Percentiles rank a stretch among this genome's conserved stretches.
phyloP scores from a whole-genome alignment of 2,113 vertebrate species.

The Austrofundulus limnaeus region DNA sequence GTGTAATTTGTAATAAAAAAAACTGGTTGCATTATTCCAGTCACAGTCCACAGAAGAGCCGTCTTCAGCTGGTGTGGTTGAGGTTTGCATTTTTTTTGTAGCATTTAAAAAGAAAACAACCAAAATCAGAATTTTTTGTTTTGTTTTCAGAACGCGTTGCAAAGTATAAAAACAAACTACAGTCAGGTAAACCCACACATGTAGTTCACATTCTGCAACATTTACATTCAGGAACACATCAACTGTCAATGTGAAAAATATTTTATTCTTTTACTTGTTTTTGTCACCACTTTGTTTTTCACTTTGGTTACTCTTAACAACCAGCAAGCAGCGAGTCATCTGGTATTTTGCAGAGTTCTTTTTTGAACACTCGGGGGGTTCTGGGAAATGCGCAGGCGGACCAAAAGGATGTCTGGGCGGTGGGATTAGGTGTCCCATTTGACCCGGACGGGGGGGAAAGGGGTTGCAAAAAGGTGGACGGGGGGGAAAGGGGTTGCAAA shows the following conservation, averaged over 20 bases:
- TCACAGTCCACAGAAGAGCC: background rate
- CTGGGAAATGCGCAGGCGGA: background rate
- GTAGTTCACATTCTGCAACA: no score
- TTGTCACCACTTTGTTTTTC: no score
- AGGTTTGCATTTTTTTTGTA: background rate
- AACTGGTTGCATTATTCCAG: no score
- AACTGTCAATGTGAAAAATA: no score
- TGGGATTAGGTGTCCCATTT: slow-evolving; percentile 13
- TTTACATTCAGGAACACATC: no score
- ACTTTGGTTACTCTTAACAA: no score
- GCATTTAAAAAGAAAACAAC: background rate
- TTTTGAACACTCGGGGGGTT: no score
- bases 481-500: slow-evolving; percentile 27
- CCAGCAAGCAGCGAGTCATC: slow-evolving; percentile 62
- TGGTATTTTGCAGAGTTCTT: slow-evolving; percentile 22
- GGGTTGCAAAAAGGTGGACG: slow-evolving; percentile 16
- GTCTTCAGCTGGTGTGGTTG: background rate
- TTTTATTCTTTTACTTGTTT: no score
- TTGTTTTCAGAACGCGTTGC: no score
- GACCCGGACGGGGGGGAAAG: slow-evolving; percentile 14
- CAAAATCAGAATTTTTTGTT: background rate
- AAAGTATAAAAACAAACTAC: no score
- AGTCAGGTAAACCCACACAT: no score
- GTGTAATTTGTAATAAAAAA: background rate
- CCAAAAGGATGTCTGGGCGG: background rate